Evolutionary conservation across 2,888 invertebrate species (phyloP).

Genomic region (Dromius quadrimaculatus): DNA sequence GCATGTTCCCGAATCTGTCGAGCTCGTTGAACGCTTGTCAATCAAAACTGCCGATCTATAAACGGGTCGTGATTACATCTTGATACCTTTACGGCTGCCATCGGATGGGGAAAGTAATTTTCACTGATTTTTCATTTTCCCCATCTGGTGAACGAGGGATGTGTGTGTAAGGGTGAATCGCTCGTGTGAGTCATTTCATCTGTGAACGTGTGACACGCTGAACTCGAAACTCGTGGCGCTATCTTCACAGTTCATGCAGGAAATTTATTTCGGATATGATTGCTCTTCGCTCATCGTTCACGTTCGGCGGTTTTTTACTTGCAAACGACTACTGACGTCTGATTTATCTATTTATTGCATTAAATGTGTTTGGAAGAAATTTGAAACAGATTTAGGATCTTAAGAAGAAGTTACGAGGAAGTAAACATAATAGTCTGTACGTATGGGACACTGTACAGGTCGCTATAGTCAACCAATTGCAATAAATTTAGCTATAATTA

Average conservation of each 20-base stretch:
- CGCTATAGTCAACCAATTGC: too few relatives aligned
- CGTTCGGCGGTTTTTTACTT: conserved; percentile 17
- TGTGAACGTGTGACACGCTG: conserved; percentile 38
- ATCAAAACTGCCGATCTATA: conserved; percentile 39
- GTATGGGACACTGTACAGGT: too few relatives aligned
- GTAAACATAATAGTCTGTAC: too few relatives aligned
- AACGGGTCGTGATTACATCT: conserved; percentile 42
- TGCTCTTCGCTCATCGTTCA: conserved; percentile 45
- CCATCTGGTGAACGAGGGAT: conserved; percentile 15
- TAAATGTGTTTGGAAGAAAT: too few relatives aligned
- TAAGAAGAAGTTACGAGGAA: too few relatives aligned
- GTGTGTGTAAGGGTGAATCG: neutral
- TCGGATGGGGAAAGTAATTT: conserved; percentile 48
- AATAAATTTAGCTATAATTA: too few relatives aligned
- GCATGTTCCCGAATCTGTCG: too few relatives aligned
- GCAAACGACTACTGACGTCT: conserved; percentile 33
- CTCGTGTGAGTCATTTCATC: conserved; percentile 45
- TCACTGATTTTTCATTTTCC: conserved; percentile 39
- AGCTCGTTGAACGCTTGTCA: conserved; percentile 25
- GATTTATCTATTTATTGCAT: conserved; percentile 23
- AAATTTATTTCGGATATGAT: conserved; percentile 52
- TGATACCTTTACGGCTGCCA: conserved; percentile 34
- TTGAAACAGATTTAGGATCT: too few relatives aligned
- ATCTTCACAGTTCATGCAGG: conserved; percentile 50
- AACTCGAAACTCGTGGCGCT: conserved; percentile 37